Conservation (phyloP, 2,888 invertebrate species). For the Troglohyphantes excavatus region DNA sequence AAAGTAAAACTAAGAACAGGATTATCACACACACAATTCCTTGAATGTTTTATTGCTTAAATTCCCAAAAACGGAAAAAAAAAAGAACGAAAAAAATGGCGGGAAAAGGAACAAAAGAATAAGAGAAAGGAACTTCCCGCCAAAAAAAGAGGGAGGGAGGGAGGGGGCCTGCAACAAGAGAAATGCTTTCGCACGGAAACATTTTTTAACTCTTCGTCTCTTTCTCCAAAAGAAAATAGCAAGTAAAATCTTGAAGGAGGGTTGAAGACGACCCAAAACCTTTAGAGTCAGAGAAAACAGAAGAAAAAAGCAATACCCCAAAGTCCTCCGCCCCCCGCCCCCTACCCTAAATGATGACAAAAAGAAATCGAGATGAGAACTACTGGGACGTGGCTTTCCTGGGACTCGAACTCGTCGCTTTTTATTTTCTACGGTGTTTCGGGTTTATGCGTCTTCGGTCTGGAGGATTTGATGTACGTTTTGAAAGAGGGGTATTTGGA, state of each 20-base stretch:
- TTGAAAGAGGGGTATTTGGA: not conserved
- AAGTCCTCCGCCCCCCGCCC: not conserved
- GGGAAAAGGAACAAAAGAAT: not conserved
- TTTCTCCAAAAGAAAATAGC: constrained; percentile 32
- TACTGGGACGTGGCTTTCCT: constrained; percentile 31
- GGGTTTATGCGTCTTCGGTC: not conserved
- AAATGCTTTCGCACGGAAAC: constrained; percentile 62
- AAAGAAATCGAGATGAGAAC: constrained; percentile 45
- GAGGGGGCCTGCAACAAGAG: constrained; percentile 46
- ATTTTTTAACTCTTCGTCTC: constrained; percentile 60
- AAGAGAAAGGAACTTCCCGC: not conserved
- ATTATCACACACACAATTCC: constrained; percentile 38
- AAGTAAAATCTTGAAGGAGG: constrained; percentile 7
- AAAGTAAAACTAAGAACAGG: not conserved
- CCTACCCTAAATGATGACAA: constrained; percentile 58
- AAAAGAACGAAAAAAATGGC: not conserved
- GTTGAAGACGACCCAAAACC: not conserved
- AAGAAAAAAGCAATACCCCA: not conserved
- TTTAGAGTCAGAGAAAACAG: not conserved
- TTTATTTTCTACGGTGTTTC: constrained; percentile 1
- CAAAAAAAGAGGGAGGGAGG: not conserved
- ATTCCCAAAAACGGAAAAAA: constrained; percentile 11
- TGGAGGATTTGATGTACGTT: constrained; percentile 14
- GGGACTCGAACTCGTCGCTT: constrained; percentile 21
- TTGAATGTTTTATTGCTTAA: constrained; percentile 41